A percentile compares a stretch with the other conserved stretches of the same genome.
phyloP scores from a whole-genome alignment of 2,888 invertebrate genomes.

The Dorcus parallelipipedus region DNA sequence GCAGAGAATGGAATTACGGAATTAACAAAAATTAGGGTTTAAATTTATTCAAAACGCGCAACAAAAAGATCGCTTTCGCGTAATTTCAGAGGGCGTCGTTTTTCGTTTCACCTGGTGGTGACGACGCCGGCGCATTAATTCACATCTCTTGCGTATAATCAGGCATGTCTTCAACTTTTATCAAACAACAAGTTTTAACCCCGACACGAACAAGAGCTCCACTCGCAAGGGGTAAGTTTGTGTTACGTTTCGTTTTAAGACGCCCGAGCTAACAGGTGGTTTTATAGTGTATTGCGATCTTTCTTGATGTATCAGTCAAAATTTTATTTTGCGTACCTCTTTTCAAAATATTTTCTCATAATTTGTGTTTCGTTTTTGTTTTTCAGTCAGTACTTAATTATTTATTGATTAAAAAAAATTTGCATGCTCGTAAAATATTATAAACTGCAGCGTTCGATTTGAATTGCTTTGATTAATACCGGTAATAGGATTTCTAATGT shows the following conservation, averaged over 20 bases:
- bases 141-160: conserved; percentile 30
- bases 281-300: neutral
- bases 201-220: neutral
- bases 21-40: no score
- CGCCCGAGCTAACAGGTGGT: neutral
- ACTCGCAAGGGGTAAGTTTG: neutral
- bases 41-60: no score
- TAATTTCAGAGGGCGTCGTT: no score
- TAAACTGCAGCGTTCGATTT: no score
- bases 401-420: no score
- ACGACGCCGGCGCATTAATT: conserved; percentile 28
- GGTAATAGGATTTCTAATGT: no score
- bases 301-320: neutral
- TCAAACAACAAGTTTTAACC: conserved; percentile 36
- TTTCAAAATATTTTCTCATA: neutral
- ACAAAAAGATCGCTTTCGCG: no score
- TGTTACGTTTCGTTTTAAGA: neutral
- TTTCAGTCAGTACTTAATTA: no score
- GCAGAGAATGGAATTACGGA: no score
- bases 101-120: conserved; percentile 18
- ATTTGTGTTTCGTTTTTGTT: no score
- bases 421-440: no score
- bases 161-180: conserved; percentile 35
- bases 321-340: neutral
- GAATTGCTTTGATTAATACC: no score